phyloP scores from a whole-genome alignment of 2,797 vertebrate genomes.

The Lacerta viridis region DNA sequence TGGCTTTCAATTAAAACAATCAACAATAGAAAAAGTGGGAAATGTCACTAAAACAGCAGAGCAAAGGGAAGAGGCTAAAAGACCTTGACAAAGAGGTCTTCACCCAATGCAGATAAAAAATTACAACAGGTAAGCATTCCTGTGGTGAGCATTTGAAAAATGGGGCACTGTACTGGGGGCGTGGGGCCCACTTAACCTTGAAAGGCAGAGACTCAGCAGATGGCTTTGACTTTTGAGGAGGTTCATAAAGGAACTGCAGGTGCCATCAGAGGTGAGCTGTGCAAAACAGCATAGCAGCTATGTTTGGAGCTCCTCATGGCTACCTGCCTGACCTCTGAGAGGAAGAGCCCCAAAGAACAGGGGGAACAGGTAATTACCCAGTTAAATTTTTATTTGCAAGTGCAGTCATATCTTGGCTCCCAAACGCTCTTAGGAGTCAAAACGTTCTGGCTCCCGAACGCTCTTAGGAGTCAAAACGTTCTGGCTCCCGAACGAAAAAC shows the following conservation, averaged over 20 bases:
- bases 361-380: neutral
- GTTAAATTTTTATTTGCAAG: neutral
- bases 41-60: neutral
- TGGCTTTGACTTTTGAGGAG: neutral
- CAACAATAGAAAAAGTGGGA: neutral
- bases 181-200: neutral
- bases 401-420: too few relatives aligned
- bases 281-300: neutral
- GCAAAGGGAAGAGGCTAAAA: neutral
- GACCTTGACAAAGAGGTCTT: neutral
- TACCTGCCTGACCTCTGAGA: neutral
- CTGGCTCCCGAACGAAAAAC: too few relatives aligned
- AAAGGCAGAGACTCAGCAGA: neutral
- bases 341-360: neutral
- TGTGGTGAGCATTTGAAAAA: neutral
- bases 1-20: neutral
- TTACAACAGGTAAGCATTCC: neutral
- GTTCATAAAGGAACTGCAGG: neutral
- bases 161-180: neutral
- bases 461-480: too few relatives aligned
- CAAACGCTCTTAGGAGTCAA: fast-evolving
- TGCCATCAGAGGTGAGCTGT: neutral
- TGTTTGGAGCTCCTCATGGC: neutral
- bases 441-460: too few relatives aligned
- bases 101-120: neutral